Base-by-base conservation (phyloP, 1,140 invertebrate genomes). In the Manduca sexta region DNA sequence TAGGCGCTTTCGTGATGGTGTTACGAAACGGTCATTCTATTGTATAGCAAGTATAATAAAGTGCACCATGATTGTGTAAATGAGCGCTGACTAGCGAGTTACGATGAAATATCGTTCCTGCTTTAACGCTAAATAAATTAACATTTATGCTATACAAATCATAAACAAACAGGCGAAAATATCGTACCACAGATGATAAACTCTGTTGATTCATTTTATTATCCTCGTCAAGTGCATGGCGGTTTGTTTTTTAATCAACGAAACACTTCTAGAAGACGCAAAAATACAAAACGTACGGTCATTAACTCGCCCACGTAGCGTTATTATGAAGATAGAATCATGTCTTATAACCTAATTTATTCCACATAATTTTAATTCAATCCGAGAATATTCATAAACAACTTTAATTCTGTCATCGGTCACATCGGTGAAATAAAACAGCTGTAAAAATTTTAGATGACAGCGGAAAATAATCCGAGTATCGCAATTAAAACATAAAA, bases 401-500 rank as follows among this genome's bases (percentile, higher is more conserved):
- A 73, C 63, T 60, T 76, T 82, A 80, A 77, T 69, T 80, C 80
- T 81, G 78, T 84, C 80, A 76, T 80, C 80, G 67, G 67, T 62
- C 55, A 64, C 62, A 64, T 80, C 60, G 60, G 58, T 64, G 64
- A 65, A 70, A 73, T 74, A 74, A 82, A 79, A 70, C 77, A 79
- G 69, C 70, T 77, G 73, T 82, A 78, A 80, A 78, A 75, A 64
- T 75, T 74, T 77, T 69, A 71, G 68, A 66, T 64, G 66, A 61
- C 60, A 58, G 53, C 64, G 39, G 65, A 75, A 76, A 83, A 83
- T 76, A 74, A 82, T 77, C 70, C 66, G 49, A 59, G 66, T 52
- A 77, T 64, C 70, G 72, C 80, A 84, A 84, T 84, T 84, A 84
- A 84, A 82, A 80, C 65, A 79, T 82, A 81, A 83, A 82, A 76